Evolutionary conservation across 2,113 vertebrate genomes (phyloP).

Genomic region (Bos javanicus): DNA sequence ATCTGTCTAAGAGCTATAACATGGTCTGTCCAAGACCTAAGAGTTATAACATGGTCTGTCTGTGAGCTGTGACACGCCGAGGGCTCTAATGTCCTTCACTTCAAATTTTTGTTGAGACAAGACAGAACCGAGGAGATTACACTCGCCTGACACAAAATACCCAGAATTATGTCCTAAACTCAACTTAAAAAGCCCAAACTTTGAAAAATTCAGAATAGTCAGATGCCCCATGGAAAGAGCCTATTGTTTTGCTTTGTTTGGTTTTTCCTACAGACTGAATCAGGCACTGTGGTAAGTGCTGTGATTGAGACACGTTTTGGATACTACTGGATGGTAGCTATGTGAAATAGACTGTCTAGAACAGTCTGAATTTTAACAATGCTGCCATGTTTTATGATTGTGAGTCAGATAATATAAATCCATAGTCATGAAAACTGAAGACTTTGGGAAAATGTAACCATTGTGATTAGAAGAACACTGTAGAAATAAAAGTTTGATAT

Average conservation of each 20-base stretch:
- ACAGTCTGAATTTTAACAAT: conserved; percentile 7
- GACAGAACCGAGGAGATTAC: not conserved
- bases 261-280: not conserved
- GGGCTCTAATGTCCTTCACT: not conserved
- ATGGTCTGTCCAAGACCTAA: not conserved
- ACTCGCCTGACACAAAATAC: not conserved
- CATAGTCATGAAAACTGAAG: conserved; percentile 3
- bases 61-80: not conserved
- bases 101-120: not conserved
- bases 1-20: not conserved
- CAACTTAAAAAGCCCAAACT: not conserved
- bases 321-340: not conserved
- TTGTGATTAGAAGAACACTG: not conserved
- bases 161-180: not conserved
- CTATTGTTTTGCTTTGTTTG: not conserved
- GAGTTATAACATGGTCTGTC: not conserved
- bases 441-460: not conserved
- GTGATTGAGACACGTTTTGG: not conserved
- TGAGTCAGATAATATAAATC: conserved; percentile 17
- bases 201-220: not conserved
- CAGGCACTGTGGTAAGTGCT: not conserved
- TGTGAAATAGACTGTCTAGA: not conserved
- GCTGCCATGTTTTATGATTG: not conserved
- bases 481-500: not conserved
- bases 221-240: not conserved